Percentiles rank a stretch among this genome's conserved stretches.
phyloP scores from a whole-genome alignment of 2,113 vertebrate species.

The Spea bombifrons region DNA sequence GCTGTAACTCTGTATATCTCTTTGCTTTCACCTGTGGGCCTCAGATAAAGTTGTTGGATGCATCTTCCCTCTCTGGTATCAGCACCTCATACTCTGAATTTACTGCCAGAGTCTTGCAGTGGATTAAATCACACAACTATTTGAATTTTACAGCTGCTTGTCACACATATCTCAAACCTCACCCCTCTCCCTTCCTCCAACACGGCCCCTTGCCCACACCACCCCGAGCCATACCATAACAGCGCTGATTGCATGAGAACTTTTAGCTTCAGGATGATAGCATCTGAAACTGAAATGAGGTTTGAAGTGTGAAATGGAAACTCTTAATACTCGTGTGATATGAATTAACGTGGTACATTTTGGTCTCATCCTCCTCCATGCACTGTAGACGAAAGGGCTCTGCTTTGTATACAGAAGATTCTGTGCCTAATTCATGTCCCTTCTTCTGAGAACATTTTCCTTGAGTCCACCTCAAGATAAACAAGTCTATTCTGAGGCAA shows the following conservation, averaged over 20 bases:
- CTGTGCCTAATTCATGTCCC: background rate
- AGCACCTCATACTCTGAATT: conserved; percentile 23
- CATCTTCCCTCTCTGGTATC: conserved; percentile 14
- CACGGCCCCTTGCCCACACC: background rate
- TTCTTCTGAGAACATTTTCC: background rate
- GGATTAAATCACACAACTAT: conserved; percentile 38
- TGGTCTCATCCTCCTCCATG: background rate
- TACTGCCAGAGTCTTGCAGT: conserved; percentile 11
- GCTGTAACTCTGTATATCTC: conserved; percentile 4
- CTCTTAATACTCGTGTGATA: conserved; percentile 33
- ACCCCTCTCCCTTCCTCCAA: conserved; percentile 1
- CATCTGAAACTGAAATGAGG: conserved; percentile 36
- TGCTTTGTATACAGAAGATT: conserved; percentile 1
- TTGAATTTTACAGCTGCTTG: conserved; percentile 36
- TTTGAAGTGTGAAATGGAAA: conserved; percentile 42
- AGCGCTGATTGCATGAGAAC: conserved; percentile 21
- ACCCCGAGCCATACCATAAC: background rate
- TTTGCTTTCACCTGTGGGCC: conserved; percentile 12
- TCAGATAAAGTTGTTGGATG: conserved; percentile 33
- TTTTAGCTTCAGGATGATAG: conserved; percentile 23
- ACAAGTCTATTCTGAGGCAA: background rate
- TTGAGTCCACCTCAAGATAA: background rate
- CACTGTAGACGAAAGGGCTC: background rate
- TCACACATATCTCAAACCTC: conserved; percentile 16
- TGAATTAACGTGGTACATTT: conserved; percentile 26